Evolutionary conservation across 2,888 invertebrate species (phyloP).

Genomic region (Xanthia icteritia): DNA sequence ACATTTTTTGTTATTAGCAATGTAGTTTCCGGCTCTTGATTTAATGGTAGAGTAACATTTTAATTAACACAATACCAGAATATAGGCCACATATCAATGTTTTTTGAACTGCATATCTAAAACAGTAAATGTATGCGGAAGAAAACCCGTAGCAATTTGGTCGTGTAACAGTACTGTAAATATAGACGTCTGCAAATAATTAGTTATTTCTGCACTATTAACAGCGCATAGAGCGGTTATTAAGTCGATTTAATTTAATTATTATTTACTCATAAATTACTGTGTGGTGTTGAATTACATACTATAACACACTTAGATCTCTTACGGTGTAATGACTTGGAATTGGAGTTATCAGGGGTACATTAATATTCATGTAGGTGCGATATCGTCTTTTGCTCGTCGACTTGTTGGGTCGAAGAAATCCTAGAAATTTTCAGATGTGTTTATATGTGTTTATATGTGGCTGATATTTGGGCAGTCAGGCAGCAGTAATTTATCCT

Average conservation of each 20-base stretch:
- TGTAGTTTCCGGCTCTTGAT: conserved; percentile 26
- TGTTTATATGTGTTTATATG: too few species aligned
- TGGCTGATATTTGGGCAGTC: background rate
- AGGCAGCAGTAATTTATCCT: background rate
- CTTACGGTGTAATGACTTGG: conserved; percentile 41
- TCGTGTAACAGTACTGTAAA: conserved; percentile 61
- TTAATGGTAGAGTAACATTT: conserved; percentile 23
- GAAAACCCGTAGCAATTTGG: conserved; percentile 49
- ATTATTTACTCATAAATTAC: conserved; percentile 51
- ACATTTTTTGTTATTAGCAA: background rate
- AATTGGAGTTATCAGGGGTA: conserved; percentile 38
- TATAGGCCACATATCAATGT: conserved; percentile 18
- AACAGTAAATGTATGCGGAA: conserved; percentile 62
- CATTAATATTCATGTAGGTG: conserved; percentile 51
- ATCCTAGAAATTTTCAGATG: conserved; percentile 19
- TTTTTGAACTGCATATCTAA: conserved; percentile 46
- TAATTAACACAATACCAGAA: conserved; percentile 37
- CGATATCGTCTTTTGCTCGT: conserved; percentile 18
- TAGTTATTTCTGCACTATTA: conserved; percentile 68
- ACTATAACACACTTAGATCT: conserved; percentile 37
- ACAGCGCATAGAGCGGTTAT: conserved; percentile 57
- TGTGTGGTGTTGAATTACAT: conserved; percentile 49
- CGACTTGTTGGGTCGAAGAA: conserved; percentile 4
- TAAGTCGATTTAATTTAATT: conserved; percentile 57
- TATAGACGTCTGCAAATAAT: conserved; percentile 68